Evolutionary conservation across 1,140 invertebrate species (phyloP).

Genomic region (Procambarus virginalis): DNA sequence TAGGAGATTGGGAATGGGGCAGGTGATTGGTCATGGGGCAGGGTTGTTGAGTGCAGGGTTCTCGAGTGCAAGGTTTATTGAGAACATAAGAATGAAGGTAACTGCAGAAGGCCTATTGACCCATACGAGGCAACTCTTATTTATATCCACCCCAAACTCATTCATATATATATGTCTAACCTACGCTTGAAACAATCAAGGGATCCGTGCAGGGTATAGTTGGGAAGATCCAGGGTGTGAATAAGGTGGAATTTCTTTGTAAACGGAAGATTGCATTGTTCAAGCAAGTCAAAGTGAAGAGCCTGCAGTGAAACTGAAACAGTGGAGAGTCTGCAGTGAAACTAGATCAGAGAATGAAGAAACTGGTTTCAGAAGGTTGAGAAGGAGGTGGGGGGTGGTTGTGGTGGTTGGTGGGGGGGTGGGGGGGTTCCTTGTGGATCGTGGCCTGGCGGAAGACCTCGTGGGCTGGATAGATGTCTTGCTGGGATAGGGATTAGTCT

Average conservation of each 20-base stretch:
- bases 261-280: too few species aligned
- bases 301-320: background rate
- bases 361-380: background rate
- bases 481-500: background rate
- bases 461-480: too few species aligned
- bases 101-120: too few species aligned
- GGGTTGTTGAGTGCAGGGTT: background rate
- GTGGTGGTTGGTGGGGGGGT: too few species aligned
- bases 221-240: background rate
- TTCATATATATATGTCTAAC: too few species aligned
- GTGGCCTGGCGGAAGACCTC: background rate
- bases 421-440: background rate
- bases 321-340: background rate
- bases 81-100: background rate
- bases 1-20: background rate
- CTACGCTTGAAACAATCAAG: background rate
- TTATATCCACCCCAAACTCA: too few species aligned
- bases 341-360: background rate
- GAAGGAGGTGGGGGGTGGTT: background rate
- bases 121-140: too few species aligned
- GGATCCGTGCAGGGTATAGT: background rate
- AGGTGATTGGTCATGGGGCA: background rate
- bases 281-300: background rate
- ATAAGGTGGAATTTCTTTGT: too few species aligned
- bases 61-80: background rate